Evolutionary conservation across 2,888 invertebrate species (phyloP), one percentile per base, ranked within the genome.

Genomic region (Oxycera nigricornis): DNA sequence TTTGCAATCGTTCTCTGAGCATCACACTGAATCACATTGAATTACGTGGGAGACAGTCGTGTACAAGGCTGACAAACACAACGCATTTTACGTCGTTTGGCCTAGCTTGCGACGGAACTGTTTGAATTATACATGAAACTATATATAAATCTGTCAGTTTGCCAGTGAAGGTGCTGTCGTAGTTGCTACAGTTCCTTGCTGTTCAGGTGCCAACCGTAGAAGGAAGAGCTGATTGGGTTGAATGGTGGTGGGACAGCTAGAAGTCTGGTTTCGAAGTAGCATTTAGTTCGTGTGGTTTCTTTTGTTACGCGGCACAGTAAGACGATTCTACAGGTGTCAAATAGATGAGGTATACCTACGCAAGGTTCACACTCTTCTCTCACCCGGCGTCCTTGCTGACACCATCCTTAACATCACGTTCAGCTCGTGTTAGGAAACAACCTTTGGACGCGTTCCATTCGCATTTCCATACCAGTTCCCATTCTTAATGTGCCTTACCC

Each of bases 21-120:
- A 31, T 70, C 55, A n/a, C 55, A 70, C 31, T 55, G 70, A 70
- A 70, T 52, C 52, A 70, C 70, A 30, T 31, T 41, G 65, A 65
- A 65, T 65, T 65, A 65, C 39, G 14, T 65, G n/a, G 7, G 39
- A 24, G 65, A 65, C 65, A 65, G 65, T 31, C 65, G 41, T 65
- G 30, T 41, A 22, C 14, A 22, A 30, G 41, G 65, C 39, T 65
- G 65, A 65, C 39, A 65, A 65, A 41, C 65, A 41, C 22, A 61
- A 39, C 39, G 39, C 14, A 39, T 22, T 65, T 65, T 7, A 39
- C 41, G 14, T 41, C 14, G 24, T 24, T 55, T 24, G 35, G n/a
- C 11, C 17, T 7, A 1, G 41, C 65, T 61, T 61, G 17, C 61
- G 2, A 20, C 55, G 55, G 14, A 55, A 55, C 20, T 14, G 20